A percentile compares a stretch with the other conserved stretches of the same genome.
These are phyloP conservation scores for Steinernema khuongi DNA, from an alignment of 1,140 invertebrate species.

Conservation along the genomic window DNA sequence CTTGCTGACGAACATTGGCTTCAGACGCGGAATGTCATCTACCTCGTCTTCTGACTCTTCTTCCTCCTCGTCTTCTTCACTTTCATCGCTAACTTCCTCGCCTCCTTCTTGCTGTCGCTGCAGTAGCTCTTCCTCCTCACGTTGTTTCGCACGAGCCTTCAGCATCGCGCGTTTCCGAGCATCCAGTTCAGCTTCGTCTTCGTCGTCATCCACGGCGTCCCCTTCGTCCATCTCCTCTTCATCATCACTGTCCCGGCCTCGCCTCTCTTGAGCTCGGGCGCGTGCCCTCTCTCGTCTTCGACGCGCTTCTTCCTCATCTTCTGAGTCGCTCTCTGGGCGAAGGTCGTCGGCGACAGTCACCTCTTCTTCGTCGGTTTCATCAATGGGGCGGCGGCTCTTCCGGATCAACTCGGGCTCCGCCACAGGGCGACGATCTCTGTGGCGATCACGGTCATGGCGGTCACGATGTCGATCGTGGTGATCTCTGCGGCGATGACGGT, in stretches of 20 bases:
- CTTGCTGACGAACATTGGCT: constrained; percentile 93
- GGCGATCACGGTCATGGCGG: not conserved
- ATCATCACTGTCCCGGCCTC: not conserved
- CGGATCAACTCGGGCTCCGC: not conserved
- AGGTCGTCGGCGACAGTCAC: not conserved
- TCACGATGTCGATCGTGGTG: not conserved
- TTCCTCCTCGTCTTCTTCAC: constrained; percentile 15
- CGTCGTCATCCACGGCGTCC: not conserved
- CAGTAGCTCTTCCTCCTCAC: constrained; percentile 4
- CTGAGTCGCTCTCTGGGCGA: not conserved
- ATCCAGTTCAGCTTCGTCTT: not conserved
- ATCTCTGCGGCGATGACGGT: not conserved
- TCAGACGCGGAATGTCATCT: constrained; percentile 63
- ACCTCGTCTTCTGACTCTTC: constrained; percentile 20
- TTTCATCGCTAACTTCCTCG: constrained; percentile 14
- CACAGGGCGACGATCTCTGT: not conserved
- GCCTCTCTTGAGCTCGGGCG: constrained; percentile 4
- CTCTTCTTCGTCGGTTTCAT: not conserved
- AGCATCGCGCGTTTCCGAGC: not conserved
- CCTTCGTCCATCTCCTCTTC: not conserved
- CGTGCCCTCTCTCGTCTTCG: constrained; percentile 13
- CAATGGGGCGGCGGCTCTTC: not conserved
- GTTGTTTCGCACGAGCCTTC: not conserved
- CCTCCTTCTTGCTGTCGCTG: not conserved
- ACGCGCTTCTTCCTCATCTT: constrained; percentile 1